Conservation (phyloP, 2,113 vertebrate genomes). For the Anhinga rufa region DNA sequence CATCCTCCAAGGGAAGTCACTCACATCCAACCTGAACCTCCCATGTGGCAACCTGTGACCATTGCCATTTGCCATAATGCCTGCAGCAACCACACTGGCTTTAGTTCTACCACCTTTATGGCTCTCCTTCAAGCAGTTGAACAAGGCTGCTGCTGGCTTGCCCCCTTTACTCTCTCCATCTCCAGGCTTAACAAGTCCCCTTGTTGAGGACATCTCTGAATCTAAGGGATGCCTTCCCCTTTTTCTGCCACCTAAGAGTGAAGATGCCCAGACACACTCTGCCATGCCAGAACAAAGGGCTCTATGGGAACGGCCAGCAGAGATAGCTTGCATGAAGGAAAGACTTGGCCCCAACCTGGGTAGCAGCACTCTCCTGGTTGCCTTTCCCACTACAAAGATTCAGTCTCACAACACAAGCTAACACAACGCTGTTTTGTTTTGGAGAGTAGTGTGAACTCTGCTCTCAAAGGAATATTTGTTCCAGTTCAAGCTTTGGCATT, state of each 20-base stretch:
- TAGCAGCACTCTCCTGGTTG: background rate
- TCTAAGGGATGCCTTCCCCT: background rate
- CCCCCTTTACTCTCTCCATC: background rate
- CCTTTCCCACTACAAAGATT: background rate
- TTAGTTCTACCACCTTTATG: background rate
- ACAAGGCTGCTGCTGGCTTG: background rate
- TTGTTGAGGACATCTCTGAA: background rate
- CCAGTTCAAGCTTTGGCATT: background rate
- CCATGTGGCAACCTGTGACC: background rate
- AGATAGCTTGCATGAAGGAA: background rate
- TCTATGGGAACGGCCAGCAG: background rate
- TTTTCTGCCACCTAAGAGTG: background rate
- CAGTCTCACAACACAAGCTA: background rate
- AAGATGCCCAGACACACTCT: background rate
- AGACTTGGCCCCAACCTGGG: background rate
- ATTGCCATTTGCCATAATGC: rapidly evolving
- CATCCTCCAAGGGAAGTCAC: background rate
- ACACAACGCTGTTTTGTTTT: background rate
- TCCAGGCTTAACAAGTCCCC: background rate
- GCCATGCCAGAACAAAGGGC: background rate
- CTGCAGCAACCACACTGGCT: background rate
- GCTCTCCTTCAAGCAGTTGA: background rate
- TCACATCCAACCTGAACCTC: background rate
- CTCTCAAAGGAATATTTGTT: background rate
- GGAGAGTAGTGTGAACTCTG: background rate